phyloP scores from a whole-genome alignment of 2,888 invertebrate species.

The Creontiades dilutus region DNA sequence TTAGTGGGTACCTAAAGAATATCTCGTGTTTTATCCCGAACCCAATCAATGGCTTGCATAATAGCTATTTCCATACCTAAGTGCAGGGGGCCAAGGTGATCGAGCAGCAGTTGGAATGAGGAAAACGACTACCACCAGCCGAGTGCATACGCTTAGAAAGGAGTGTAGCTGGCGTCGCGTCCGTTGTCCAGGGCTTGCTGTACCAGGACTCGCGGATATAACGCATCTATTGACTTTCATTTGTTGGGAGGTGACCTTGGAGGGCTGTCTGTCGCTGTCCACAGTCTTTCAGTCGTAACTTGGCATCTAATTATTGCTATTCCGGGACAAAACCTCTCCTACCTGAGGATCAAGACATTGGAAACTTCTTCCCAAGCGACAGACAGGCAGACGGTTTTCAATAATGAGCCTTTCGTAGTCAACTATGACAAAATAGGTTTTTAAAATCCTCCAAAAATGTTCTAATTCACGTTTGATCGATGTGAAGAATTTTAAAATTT shows the following conservation, averaged over 20 bases:
- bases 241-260: background rate
- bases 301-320: too few species aligned
- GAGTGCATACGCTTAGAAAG: background rate
- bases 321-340: too few species aligned
- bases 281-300: too few species aligned
- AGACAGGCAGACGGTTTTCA: too few species aligned
- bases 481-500: too few species aligned
- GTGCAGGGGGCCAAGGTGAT: conserved; percentile 34
- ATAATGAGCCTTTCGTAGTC: too few species aligned
- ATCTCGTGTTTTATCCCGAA: background rate
- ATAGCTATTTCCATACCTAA: background rate
- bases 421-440: too few species aligned
- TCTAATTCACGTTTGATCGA: too few species aligned
- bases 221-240: conserved; percentile 15
- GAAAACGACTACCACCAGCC: conserved; percentile 1
- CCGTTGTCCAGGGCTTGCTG: background rate
- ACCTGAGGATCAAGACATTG: too few species aligned
- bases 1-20: too few species aligned
- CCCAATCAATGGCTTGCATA: background rate
- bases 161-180: background rate
- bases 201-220: background rate
- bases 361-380: too few species aligned
- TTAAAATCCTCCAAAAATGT: too few species aligned
- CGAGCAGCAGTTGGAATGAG: conserved; percentile 1
- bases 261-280: background rate